Conservation (phyloP, 2,113 vertebrate species). For the Cryptotis parvus region DNA sequence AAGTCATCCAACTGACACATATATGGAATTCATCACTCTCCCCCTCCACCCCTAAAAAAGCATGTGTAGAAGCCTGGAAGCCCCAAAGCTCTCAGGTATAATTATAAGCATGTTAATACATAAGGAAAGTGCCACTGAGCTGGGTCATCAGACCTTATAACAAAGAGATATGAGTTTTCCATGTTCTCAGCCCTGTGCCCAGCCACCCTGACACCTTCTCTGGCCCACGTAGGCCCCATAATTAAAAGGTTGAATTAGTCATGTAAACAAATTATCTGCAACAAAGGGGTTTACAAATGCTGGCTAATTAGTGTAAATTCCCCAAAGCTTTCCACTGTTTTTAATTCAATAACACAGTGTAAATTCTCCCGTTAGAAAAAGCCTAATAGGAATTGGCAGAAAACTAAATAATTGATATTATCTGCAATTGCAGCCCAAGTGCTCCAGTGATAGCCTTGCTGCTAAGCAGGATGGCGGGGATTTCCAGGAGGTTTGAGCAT, state of each 20-base stretch:
- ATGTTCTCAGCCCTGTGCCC: constrained; percentile 72
- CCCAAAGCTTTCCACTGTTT: constrained; percentile 90
- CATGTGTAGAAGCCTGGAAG: constrained; percentile 11
- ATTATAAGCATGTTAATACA: constrained; percentile 78
- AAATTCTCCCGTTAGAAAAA: constrained; percentile 88
- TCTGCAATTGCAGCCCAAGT: constrained; percentile 84
- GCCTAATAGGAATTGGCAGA: constrained; percentile 91
- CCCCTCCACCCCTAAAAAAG: not conserved
- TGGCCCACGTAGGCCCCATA: constrained; percentile 85
- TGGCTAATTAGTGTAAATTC: constrained; percentile 90
- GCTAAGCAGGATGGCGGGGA: constrained; percentile 82
- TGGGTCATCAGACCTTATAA: constrained; percentile 75
- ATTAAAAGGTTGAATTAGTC: constrained; percentile 92
- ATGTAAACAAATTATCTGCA: constrained; percentile 93
- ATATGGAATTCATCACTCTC: not conserved
- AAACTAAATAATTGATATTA: constrained; percentile 90
- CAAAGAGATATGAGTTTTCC: constrained; percentile 76
- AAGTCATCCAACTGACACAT: not conserved
- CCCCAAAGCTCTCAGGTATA: constrained; percentile 62
- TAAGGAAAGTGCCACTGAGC: constrained; percentile 70
- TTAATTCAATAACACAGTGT: constrained; percentile 90
- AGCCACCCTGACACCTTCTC: constrained; percentile 73
- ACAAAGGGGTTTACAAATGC: constrained; percentile 91
- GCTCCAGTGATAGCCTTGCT: constrained; percentile 84
- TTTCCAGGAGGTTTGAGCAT: constrained; percentile 90